Evolutionary conservation across 2,888 invertebrate genomes (phyloP).

Genomic region (Minunthozetes semirufus): DNA sequence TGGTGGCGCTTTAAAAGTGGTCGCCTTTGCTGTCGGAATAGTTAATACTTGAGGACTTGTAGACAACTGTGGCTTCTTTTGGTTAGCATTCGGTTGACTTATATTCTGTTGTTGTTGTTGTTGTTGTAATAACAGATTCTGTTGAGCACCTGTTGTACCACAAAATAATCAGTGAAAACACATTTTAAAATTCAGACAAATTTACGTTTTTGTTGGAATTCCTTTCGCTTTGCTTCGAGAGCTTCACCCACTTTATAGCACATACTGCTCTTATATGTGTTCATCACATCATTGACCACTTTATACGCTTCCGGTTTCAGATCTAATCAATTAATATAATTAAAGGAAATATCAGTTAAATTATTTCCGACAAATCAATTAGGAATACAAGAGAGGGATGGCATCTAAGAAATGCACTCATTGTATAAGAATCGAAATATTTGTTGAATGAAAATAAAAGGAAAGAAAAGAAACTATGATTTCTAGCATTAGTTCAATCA

Average conservation of each 20-base stretch:
- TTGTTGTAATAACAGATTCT: neutral
- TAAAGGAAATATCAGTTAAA: neutral
- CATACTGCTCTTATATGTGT: constrained; percentile 22
- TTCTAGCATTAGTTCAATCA: too few species aligned
- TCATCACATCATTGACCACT: constrained; percentile 28
- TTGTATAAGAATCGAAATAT: too few species aligned
- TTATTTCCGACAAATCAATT: neutral
- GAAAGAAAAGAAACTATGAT: too few species aligned
- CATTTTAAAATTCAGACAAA: neutral
- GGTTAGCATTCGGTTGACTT: neutral
- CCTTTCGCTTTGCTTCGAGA: neutral
- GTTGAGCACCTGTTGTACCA: neutral
- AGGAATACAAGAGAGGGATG: too few species aligned
- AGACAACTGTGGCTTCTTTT: neutral
- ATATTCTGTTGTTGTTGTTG: too few species aligned
- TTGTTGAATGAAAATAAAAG: too few species aligned
- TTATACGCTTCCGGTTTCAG: constrained; percentile 27
- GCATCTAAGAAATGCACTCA: too few species aligned
- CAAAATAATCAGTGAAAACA: neutral
- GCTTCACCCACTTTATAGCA: constrained; percentile 30
- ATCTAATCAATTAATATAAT: constrained; percentile 3
- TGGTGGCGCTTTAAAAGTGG: neutral
- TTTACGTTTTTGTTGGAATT: constrained; percentile 15
- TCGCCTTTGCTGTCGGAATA: neutral
- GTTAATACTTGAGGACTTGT: neutral